phyloP scores from a whole-genome alignment of 2,113 vertebrate genomes.

The Micromys minutus region DNA sequence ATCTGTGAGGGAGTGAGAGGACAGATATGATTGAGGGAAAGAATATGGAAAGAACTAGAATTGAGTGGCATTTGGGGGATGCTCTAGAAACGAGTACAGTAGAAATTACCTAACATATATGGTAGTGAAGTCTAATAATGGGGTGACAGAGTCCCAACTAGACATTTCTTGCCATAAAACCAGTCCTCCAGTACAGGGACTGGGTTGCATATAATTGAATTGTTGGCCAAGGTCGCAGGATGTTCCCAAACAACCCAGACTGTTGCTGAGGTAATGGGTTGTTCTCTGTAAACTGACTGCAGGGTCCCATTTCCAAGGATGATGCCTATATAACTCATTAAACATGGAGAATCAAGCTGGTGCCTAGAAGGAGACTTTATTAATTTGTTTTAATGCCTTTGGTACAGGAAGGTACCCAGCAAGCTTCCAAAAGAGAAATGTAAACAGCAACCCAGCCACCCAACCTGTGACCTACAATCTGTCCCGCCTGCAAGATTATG shows the following conservation, averaged over 20 bases:
- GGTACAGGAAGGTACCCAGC: background rate
- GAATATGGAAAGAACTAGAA: background rate
- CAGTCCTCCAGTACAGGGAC: background rate
- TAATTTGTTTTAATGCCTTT: background rate
- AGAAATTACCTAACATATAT: background rate
- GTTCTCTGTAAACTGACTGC: background rate
- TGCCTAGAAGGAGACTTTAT: background rate
- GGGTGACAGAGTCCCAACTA: background rate
- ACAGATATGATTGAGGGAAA: background rate
- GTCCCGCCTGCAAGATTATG: background rate
- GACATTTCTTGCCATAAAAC: background rate
- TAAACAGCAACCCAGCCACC: background rate
- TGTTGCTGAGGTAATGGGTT: background rate
- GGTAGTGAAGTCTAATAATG: background rate
- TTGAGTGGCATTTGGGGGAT: background rate
- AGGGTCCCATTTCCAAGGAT: background rate
- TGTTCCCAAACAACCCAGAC: background rate
- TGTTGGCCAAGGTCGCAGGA: background rate
- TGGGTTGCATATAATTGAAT: background rate
- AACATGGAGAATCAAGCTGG: background rate
- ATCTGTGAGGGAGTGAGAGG: background rate
- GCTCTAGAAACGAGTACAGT: background rate
- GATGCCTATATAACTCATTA: background rate
- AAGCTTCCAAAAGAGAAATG: background rate
- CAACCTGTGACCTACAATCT: background rate